Evolutionary conservation across 2,113 vertebrate species (phyloP), one percentile per base, ranked within the genome.

Genomic region (Pipa parva): DNA sequence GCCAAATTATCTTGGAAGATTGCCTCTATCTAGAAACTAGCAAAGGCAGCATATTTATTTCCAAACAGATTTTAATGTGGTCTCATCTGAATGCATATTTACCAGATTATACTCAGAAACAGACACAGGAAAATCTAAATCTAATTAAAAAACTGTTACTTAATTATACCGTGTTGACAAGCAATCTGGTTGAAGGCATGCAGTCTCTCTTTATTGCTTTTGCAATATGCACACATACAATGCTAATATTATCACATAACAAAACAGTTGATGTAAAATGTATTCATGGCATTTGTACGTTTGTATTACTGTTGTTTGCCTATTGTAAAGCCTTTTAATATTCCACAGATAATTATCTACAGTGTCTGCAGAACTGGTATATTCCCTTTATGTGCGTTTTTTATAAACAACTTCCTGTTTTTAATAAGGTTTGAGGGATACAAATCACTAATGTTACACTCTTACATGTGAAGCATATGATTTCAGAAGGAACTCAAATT

Each of bases 1-100:
- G 36, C 51, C 50, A 45, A 64, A 56, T 45, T 1, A 55, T 42
- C 31, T 45, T 28, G 50, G 25, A 55, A 5, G 21, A 63, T 62
- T 15, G 29, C 12, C 7, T 33, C 22, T 7, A 17, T 29, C 18
- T 50, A n/a, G 2, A 29, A 46, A 22, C 8, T 7, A 62, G 11
- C 27, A 21, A 62, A 28, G 28, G 21, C 59, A 31, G 59, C 13
- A 15, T 4, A 8, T 36, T 12, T 2, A 25, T 51, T 46, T 21
- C 60, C 29, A 36, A 33, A 22, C 45, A 31, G 28, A 15, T 28
- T 17, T 46, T 46, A 46, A 46, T 46, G 6, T 46, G 42, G 42
- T 46, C 42, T 46, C 15, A 46, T 46, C 42, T 46, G 42, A 46
- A 46, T 15, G 18, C 42, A 46, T 46, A 4, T 46, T 46, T 46